Conservation (phyloP, 1,140 invertebrate species). For the Notospermus geniculatus region DNA sequence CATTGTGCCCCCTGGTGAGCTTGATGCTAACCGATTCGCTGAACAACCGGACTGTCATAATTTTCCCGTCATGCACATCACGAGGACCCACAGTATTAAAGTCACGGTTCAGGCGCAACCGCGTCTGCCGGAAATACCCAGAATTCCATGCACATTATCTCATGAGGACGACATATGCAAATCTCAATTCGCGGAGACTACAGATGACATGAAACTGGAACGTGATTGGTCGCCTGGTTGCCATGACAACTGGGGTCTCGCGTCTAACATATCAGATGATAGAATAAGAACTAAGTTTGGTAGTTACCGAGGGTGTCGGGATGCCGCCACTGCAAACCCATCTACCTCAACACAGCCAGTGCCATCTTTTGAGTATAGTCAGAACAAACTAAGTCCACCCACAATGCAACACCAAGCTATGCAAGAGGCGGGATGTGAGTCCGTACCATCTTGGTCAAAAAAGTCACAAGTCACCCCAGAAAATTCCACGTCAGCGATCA, state of each 20-base stretch:
- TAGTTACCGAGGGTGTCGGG: neutral
- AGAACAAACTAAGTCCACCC: too few relatives aligned
- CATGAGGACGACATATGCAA: neutral
- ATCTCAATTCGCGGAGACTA: neutral
- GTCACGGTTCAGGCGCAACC: neutral
- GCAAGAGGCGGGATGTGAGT: neutral
- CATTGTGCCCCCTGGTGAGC: neutral
- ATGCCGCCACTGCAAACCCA: neutral
- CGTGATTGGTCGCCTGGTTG: slow-evolving; percentile 1
- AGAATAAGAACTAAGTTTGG: neutral
- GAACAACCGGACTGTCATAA: neutral
- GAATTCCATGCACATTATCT: neutral
- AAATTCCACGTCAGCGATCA: too few relatives aligned
- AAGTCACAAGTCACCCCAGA: too few relatives aligned
- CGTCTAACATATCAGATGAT: neutral
- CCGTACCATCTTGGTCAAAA: neutral
- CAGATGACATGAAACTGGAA: neutral
- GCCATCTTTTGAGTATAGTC: neutral
- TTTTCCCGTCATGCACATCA: neutral
- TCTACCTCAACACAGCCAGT: neutral
- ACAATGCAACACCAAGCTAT: neutral
- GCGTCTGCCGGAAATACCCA: neutral
- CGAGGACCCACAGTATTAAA: neutral
- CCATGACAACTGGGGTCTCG: neutral
- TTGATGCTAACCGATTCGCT: neutral